Evolutionary conservation across 2,888 invertebrate genomes (phyloP).

Genomic region (Priocnemis perturbator): DNA sequence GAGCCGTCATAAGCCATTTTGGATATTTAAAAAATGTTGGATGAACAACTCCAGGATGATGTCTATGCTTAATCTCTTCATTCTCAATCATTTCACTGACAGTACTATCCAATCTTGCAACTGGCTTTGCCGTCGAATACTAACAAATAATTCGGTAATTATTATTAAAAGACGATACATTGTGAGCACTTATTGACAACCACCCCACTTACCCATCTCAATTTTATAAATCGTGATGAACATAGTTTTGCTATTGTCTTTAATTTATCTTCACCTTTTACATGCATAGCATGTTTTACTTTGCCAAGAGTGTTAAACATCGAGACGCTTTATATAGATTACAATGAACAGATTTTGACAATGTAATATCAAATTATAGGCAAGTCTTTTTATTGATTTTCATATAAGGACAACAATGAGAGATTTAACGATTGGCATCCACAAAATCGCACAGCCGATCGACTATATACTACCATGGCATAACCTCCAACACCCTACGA

Average conservation of each 20-base stretch:
- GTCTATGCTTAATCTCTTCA: conserved; percentile 79
- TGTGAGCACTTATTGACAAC: background rate
- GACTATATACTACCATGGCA: background rate
- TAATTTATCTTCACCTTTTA: background rate
- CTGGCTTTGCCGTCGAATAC: conserved; percentile 62
- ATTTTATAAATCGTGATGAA: conserved; percentile 17
- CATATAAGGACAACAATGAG: no score
- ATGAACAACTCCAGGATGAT: conserved; percentile 84
- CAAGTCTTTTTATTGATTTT: no score
- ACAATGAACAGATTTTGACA: no score
- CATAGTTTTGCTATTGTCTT: conserved; percentile 22
- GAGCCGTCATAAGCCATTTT: conserved; percentile 78
- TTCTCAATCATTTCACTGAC: conserved; percentile 77
- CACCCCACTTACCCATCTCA: conserved; percentile 30
- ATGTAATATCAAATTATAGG: no score
- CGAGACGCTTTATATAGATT: no score
- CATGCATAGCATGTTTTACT: no score
- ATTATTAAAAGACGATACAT: background rate
- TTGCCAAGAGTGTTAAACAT: no score
- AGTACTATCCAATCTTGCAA: conserved; percentile 77
- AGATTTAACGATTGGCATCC: background rate
- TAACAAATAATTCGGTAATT: conserved; percentile 32
- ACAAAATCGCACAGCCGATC: background rate
- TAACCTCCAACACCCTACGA: conserved; percentile 30
- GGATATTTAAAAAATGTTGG: conserved; percentile 79